These are phyloP conservation scores for Chrysochloris asiatica DNA, from an alignment of 2,113 vertebrate species.

Conservation along the genomic window DNA sequence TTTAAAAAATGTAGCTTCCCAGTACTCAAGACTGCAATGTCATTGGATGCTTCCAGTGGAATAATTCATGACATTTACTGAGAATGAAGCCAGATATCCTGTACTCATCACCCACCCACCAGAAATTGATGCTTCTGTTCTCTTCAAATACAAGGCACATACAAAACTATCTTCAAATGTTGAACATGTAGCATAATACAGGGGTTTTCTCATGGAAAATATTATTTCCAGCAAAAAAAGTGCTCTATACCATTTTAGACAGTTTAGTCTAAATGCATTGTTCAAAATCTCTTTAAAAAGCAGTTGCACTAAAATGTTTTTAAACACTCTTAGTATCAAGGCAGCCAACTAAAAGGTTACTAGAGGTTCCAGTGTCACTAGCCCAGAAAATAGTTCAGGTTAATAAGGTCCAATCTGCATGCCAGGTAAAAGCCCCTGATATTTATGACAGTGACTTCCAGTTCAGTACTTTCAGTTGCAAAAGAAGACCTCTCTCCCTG, in stretches of 20 bases:
- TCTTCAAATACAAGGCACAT: constrained; percentile 32
- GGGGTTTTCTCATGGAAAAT: constrained; percentile 53
- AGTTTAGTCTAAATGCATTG: constrained; percentile 49
- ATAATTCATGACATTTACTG: background rate
- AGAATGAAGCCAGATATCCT: background rate
- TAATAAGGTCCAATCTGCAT: constrained; percentile 64
- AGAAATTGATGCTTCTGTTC: constrained; percentile 27
- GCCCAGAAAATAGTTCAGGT: constrained; percentile 67
- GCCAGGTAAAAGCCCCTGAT: constrained; percentile 44
- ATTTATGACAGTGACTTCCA: constrained; percentile 31
- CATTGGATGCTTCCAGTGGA: background rate
- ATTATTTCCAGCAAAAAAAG: constrained; percentile 68
- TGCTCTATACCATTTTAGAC: constrained; percentile 34
- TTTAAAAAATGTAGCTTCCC: background rate
- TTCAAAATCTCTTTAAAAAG: constrained; percentile 60
- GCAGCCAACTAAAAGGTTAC: constrained; percentile 57
- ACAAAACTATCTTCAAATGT: constrained; percentile 37
- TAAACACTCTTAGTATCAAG: constrained; percentile 60
- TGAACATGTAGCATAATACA: constrained; percentile 43
- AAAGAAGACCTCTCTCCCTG: background rate
- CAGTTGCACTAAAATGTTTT: constrained; percentile 48
- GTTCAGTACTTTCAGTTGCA: background rate
- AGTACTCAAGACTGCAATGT: background rate
- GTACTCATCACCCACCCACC: background rate
- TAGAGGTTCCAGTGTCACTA: constrained; percentile 35